Evolutionary conservation across 2,113 vertebrate species (phyloP), one percentile per base, ranked within the genome.

Genomic region (Syrmaticus mikado): DNA sequence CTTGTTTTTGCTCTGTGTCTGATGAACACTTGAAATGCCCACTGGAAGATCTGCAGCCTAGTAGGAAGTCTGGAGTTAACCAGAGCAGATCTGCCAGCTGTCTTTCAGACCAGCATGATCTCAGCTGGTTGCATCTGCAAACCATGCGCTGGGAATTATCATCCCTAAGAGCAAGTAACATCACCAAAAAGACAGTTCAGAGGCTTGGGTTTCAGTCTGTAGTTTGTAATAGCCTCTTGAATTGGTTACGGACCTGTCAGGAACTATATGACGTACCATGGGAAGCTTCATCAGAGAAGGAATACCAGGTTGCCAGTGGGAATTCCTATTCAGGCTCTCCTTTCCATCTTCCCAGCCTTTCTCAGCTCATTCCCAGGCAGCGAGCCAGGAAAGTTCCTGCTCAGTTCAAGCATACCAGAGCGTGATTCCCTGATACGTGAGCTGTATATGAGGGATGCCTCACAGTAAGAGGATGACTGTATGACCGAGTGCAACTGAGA

Each of bases 391-490:
- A 91, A 70, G 45, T 76, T 94, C 58, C 58, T 76, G 11, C 48
- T 91, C 66, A 40, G 36, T 81, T 92, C 50, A 92, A 65, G 55
- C 0, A 1, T 85, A 13, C 20, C 41, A 24, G 18, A 62, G 12
- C 30, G 82, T 62, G 78, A 73, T 87, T 87, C 48, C 36, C n/a
- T 30, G 36, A 13, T 52, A 14, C 1, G 12, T 82, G 65, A 40
- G 11, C 36, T 36, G 27, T 62, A 38, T 53, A 53, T 0, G 0
- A 64, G 38, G 48, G 5, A 22, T 82, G 58, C 36, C 38, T 87
- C 4, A 0, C 0, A 1, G 6, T 46, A 38, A n/a, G 27, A 75
- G 22, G 18, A 53, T 0, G 11, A 7, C 20, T 8, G 10, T 41
- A 57, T 8, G 22, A n/a, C 5, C 41, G 57, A 52, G 2, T 52